Conservation (phyloP, 1,140 invertebrate genomes). For the Coboldia fuscipes region DNA sequence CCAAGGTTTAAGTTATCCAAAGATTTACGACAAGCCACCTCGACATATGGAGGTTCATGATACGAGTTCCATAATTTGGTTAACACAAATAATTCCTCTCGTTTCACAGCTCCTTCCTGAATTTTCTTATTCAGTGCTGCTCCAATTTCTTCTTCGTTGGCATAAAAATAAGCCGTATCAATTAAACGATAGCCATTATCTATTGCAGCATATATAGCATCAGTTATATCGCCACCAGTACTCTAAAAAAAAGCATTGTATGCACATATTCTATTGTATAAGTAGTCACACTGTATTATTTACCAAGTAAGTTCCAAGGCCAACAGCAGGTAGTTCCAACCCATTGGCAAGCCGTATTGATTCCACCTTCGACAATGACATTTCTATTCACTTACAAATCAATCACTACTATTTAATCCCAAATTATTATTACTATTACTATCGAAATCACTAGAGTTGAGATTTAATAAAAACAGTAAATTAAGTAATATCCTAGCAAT, state of each 20-base stretch:
- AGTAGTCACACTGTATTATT: no score
- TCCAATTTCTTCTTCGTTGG: conserved; percentile 62
- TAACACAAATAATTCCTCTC: conserved; percentile 59
- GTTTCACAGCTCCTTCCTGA: conserved; percentile 37
- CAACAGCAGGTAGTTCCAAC: conserved; percentile 36
- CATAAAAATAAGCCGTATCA: conserved; percentile 60
- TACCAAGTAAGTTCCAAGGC: conserved; percentile 44
- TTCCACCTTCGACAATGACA: no score
- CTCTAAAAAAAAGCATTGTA: no score
- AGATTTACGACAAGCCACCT: conserved; percentile 30
- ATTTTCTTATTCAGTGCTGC: conserved; percentile 46
- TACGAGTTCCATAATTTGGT: conserved; percentile 46
- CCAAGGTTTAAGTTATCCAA: conserved; percentile 39
- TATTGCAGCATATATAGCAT: conserved; percentile 38
- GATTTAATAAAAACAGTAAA: no score
- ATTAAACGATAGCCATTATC: conserved; percentile 50
- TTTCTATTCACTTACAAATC: no score
- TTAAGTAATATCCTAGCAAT: no score
- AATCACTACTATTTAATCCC: no score
- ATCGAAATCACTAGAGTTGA: no score
- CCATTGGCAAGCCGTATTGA: conserved; percentile 33
- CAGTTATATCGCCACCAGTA: no score
- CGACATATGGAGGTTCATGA: conserved; percentile 30
- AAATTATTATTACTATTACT: no score
- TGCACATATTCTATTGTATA: no score